Evolutionary conservation across 2,113 vertebrate genomes (phyloP), one percentile per base, ranked within the genome.

Genomic region (Oceanites oceanicus): DNA sequence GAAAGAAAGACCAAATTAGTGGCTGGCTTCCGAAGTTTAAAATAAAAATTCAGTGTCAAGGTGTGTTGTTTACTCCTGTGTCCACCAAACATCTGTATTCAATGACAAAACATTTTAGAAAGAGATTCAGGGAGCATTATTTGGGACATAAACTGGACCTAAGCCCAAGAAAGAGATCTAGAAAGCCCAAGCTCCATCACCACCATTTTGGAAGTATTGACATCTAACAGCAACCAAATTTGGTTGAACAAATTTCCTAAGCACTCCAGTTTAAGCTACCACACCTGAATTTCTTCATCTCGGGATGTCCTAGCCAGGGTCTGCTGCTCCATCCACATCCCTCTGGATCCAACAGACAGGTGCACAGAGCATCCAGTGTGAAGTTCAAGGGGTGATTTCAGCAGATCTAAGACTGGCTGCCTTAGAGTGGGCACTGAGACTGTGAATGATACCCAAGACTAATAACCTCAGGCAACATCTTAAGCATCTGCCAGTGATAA

Each of bases 361-460:
- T 0, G 7, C 30, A 36, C 3, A 59, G n/a, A 77, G 15, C 9
- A 34, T 2, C 23, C 49, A 3, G 3, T 2, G 20, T 29, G 16
- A 81, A 59, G 18, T 7, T 50, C 44, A 30, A 19, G 25, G 15
- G 32, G 11, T 17, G 9, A 63, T 77, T 81, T 59, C 29, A 73
- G 75, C 27, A 67, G 47, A 73, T 45, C 22, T 32, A 9, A 32
- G 73, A 44, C 55, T 20, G 18, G 16, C 20, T 86, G 61, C 45
- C 30, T 65, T 36, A 30, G 30, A 56, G 21, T 1, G 11, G 34
- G 20, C 34, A 58, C 15, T 2, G 7, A 63, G 20, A 40, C 50
- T 52, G 29, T 13, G 26, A 53, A 19, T 9, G 3, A 32, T 7
- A 77, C 8, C 13, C 26, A 74, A 34, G 30, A 42, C 15, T 42